Percentiles rank a stretch among this genome's conserved stretches.
Conservation (phyloP, 2,888 invertebrate species). For the Melanchra persicariae region DNA sequence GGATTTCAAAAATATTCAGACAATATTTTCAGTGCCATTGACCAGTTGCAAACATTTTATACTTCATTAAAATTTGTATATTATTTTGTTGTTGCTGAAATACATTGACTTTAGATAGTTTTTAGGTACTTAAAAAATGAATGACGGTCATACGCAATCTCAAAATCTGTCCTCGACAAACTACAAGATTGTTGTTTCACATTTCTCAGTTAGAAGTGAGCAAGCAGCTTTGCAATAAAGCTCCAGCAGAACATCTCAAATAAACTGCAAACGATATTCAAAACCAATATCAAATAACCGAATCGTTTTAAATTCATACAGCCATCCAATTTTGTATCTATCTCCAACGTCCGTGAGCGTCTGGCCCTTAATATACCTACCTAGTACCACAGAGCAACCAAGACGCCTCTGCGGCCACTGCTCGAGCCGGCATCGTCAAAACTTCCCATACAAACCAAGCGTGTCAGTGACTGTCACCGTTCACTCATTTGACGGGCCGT, state of each 20-base stretch:
- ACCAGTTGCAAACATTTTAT: too few species aligned
- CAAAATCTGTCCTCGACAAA: too few species aligned
- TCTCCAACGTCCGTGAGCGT: constrained; percentile 67
- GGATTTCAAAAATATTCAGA: too few species aligned
- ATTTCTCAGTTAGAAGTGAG: too few species aligned
- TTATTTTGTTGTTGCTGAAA: too few species aligned
- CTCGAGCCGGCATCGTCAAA: not conserved
- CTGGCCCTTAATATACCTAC: constrained; percentile 74
- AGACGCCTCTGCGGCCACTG: rapidly evolving
- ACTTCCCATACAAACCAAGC: not conserved
- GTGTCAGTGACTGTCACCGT: not conserved
- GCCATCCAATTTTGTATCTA: constrained; percentile 74
- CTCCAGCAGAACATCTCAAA: not conserved
- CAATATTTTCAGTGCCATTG: too few species aligned
- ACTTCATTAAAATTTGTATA: too few species aligned
- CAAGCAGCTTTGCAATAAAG: constrained; percentile 11
- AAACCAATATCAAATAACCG: constrained; percentile 63
- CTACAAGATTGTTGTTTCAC: too few species aligned
- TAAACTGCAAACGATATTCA: constrained; percentile 46
- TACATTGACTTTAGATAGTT: too few species aligned
- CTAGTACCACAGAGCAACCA: not conserved
- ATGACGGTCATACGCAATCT: too few species aligned
- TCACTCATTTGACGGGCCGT: not conserved
- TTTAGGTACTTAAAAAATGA: too few species aligned
- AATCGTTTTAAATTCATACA: constrained; percentile 70